Evolutionary conservation across 2,888 invertebrate genomes (phyloP), one percentile per base, ranked within the genome.

Genomic region (Idaea biselata): DNA sequence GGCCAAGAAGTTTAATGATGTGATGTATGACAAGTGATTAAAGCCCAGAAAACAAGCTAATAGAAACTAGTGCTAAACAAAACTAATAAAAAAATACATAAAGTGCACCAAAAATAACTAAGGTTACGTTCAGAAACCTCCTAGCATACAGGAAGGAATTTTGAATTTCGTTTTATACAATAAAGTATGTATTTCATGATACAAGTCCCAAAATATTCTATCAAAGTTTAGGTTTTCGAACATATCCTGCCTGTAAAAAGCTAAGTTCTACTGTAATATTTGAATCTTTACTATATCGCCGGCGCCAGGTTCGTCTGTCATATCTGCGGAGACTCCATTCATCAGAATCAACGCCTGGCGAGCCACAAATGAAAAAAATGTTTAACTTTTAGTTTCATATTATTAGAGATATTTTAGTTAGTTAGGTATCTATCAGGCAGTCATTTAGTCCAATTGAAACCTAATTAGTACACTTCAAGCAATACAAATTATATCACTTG

Each of bases 111-210:
- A 68, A 70, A 64, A 65, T 75, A 67, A 75, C 63, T 71, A 85
- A 89, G 91, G 91, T 86, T 91, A 91, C 89, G 91, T 91, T 91
- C 91, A 91, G 89, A 91, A 91, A 91, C 90, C 91, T 77, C 69
- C 85, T 84, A 83, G 44, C 68, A 73, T 68, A 61, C 70, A 63
- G 70, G 60, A 63, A 62, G 61, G 69, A 70, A 69, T 81, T 82
- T 78, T 62, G 73, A 78, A 75, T 72, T 72, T 73, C 70, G 67
- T 68, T 68, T 16, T 54, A 66, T 63, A 71, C 65, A 64, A 59
- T 60, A 58, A 68, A 55, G 16, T 31, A 32, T 18, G 54, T 16
- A 16, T 70, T 74, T 75, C 74, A 76, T 58, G 69, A 75, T 61
- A 76, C 59, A 59, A 62, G 14, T 63, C 60, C 61, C 65, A 64